Evolutionary conservation across 2,113 vertebrate genomes (phyloP), one percentile per base, ranked within the genome.

Genomic region (Tylochromis polylepis): DNA sequence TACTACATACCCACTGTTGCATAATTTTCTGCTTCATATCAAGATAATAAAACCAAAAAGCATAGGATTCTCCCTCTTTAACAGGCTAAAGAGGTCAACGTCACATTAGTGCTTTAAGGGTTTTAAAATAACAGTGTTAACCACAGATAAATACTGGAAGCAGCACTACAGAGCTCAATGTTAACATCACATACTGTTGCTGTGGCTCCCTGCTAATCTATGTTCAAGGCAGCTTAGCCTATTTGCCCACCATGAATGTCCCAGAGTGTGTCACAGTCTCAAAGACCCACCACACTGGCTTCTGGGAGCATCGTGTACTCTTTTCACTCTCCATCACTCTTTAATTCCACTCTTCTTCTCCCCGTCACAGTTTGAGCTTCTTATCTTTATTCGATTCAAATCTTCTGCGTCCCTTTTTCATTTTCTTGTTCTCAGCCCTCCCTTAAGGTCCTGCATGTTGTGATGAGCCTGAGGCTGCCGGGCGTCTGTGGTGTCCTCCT

Each of bases 1-100:
- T 86, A 82, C 24, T 79, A 80, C 60, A 49, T 77, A 86, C 60
- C 15, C 67, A 80, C 53, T 65, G 29, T 59, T 27, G 22, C 38
- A 56, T 79, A 46, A 65, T 75, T 80, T 81, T 67, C 43, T 62
- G 15, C 34, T 81, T 72, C 77, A 55, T 79, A 46, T 87, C 16
- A 59, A 82, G 89, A 84, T 91, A 87, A 91, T 87, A 79, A 79
- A 91, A 67, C 55, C n/a, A 70, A 84, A 88, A 87, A 87, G 53
- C 59, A 1, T 49, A 59, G 65, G 43, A 88, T 81, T 85, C 65
- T 78, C 4, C 36, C 81, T 85, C 56, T 88, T 18, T 85, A 88
- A 70, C 11, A 55, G 22, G 51, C 91, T 87, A 80, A 87, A 89
- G 75, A 84, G 72, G 87, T 88, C 79, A 92, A 20, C 75, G 34